Evolutionary conservation across 2,113 vertebrate species (phyloP), one percentile per base, ranked within the genome.

Genomic region (Bombycilla garrulus): DNA sequence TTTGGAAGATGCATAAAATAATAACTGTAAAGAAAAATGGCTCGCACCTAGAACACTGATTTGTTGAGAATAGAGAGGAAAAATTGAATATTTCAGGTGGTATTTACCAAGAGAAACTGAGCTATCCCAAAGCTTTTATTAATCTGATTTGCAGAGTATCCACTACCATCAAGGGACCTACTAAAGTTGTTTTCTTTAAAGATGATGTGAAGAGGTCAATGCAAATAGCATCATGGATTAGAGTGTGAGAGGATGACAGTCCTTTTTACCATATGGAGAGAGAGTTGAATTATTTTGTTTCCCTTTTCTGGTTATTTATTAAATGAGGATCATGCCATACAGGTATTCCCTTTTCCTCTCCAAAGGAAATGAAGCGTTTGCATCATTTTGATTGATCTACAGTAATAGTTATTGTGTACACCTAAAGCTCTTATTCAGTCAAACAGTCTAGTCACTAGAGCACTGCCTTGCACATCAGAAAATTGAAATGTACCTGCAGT

Each of bases 101-200:
- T 81, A 92, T 97, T 94, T 97, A 96, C 86, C 82, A 71, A 93
- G 73, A 95, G 94, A 96, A 96, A 97, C 69, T 74, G 87, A 96
- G 81, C 83, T 92, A 90, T 92, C 90, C 94, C 93, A 65, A 84
- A 97, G 94, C 97, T 97, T 98, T 96, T 96, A 97, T 97, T 97
- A 97, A 97, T 96, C 95, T 97, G 88, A 96, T 95, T 98, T 95
- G 93, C 90, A 97, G 93, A 97, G 88, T 95, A 93, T 96, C 91
- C 90, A 72, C 82, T 93, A 92, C 96, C 71, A 90, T 40, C 85
- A 86, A 89, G 94, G 96, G 69, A 96, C 89, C 89, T 86, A 84
- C 90, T 93, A 95, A 96, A 98, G 87, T 72, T 95, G 88, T 96
- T 97, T 97, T 91, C 96, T 98, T 98, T 97, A 94, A 94, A 95